Base-by-base conservation (phyloP, 2,113 vertebrate genomes). In the Bubo blakistoni region DNA sequence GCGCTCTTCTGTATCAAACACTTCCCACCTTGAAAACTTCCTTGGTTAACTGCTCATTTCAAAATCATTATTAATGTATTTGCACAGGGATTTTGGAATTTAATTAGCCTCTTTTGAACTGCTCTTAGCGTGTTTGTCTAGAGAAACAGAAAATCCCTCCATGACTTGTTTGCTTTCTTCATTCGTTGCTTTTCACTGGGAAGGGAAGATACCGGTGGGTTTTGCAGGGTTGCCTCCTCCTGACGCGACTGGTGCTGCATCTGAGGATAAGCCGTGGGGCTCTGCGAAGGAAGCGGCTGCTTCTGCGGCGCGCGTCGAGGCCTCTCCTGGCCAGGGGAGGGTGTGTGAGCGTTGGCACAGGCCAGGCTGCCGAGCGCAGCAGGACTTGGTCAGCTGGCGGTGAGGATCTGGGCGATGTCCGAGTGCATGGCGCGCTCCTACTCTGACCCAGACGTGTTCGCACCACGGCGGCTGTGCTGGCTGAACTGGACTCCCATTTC, bases 91-190 rank as follows among this genome's bases (percentile, higher is more conserved):
- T 97, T 97, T 96, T 95, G 94, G 95, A 96, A 97, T 94, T 95
- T 95, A 97, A 97, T 97, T 97, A 97, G 97, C 96, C 96, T 97
- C 95, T 97, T 97, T 93, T 95, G 96, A 97, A 97, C 96, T 86
- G 89, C 90, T 95, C 93, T 97, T 90, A 94, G 85, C 42, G 62
- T 88, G 86, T 97, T 97, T 96, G 94, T 97, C 96, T 95, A 81
- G 91, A 96, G 93, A 92, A 97, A 97, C 90, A 97, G 94, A 96
- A 97, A 97, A 97, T 97, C 96, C 95, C 92, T 97, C 81, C 81
- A 80, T 96, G 88, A 81, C 91, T 97, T 97, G 81, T 97, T 97
- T 97, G 96, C 96, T 96, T 96, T 94, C 94, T 83, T 88, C 83
- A 24, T 69, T 81, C 0, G 0, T 8, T 86, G 90, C 65, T 83